Percentiles rank a stretch among this genome's conserved stretches.
phyloP scores from a whole-genome alignment of 2,113 vertebrate genomes.

The Miniopterus natalensis region DNA sequence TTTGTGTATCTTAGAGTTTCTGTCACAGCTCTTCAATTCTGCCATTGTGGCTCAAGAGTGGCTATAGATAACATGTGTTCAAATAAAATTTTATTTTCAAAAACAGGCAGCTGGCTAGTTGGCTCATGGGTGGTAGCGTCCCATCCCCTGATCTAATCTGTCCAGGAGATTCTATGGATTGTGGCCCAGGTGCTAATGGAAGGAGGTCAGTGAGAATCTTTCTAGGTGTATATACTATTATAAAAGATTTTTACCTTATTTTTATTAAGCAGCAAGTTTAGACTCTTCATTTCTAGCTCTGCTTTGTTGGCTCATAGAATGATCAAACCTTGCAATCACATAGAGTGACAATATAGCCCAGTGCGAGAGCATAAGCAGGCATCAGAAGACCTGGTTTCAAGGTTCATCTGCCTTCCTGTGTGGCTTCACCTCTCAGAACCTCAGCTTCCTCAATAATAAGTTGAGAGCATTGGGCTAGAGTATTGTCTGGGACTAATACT shows the following conservation, averaged over 20 bases:
- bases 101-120: not conserved
- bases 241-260: not conserved
- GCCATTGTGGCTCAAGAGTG: not conserved
- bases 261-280: not conserved
- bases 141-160: not conserved
- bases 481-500: not conserved
- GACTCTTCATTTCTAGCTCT: not conserved
- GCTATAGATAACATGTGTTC: not conserved
- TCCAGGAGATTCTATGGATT: not conserved
- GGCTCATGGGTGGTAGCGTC: not conserved
- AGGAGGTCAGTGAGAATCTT: not conserved
- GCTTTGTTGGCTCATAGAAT: not conserved
- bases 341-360: rapidly evolving
- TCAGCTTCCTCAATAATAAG: not conserved
- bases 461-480: not conserved
- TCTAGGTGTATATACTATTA: not conserved
- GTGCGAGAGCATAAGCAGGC: not conserved
- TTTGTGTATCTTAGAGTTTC: not conserved
- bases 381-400: not conserved
- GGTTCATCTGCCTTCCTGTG: not conserved
- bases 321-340: not conserved
- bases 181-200: not conserved
- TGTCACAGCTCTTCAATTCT: not conserved
- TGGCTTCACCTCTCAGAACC: not conserved
- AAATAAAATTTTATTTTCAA: not conserved